phyloP scores from a whole-genome alignment of 2,797 vertebrate species.

The Atherinosoma microstoma region DNA sequence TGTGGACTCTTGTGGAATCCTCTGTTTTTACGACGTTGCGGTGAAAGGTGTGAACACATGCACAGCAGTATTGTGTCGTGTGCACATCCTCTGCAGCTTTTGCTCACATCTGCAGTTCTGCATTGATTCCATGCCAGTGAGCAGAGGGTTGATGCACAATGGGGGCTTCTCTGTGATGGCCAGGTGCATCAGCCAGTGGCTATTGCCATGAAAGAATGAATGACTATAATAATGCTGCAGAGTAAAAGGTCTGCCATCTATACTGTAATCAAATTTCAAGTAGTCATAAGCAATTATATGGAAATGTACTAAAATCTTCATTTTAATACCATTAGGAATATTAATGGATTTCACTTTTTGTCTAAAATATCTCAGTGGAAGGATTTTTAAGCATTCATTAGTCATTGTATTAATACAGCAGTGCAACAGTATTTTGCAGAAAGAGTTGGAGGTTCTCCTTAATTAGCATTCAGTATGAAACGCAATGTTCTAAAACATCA shows the following conservation, averaged over 20 bases:
- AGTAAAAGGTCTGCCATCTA: conserved; percentile 68
- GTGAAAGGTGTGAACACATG: conserved; percentile 33
- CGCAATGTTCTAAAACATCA: conserved; percentile 39
- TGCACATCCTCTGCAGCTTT: conserved; percentile 64
- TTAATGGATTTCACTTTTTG: conserved; percentile 1
- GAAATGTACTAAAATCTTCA: conserved; percentile 17
- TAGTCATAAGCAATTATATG: conserved; percentile 41
- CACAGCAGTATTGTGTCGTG: conserved; percentile 8
- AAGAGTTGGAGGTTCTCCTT: conserved; percentile 19
- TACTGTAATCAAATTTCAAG: conserved; percentile 50
- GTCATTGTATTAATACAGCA: conserved; percentile 1
- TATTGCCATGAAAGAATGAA: conserved; percentile 38
- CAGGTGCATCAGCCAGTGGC: conserved; percentile 64
- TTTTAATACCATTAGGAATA: conserved; percentile 13
- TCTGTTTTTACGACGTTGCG: conserved; percentile 48
- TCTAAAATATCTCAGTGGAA: conserved; percentile 6
- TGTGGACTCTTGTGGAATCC: conserved; percentile 29
- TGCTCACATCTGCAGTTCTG: conserved; percentile 74
- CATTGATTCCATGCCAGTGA: conserved; percentile 74
- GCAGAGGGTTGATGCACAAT: conserved; percentile 64
- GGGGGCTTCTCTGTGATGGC: conserved; percentile 44
- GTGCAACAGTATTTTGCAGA: conserved; percentile 15
- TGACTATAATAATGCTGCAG: conserved; percentile 62
- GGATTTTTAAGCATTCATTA: conserved; percentile 1
- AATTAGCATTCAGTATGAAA: conserved; percentile 57